phyloP scores from a whole-genome alignment of 2,888 invertebrate species.

The Pammene fasciana region DNA sequence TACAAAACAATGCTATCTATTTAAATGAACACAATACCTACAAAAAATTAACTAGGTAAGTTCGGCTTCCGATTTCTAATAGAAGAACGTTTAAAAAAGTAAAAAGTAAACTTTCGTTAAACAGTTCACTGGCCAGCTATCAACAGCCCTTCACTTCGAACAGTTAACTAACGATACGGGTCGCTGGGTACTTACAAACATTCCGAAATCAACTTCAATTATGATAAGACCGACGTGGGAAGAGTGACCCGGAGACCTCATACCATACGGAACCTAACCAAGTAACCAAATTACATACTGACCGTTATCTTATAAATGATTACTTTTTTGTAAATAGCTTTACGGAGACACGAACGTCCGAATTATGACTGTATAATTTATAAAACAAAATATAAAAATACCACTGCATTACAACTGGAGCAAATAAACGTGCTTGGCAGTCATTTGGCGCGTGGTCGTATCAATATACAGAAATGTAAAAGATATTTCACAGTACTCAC shows the following conservation, averaged over 20 bases:
- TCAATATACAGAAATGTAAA: constrained; percentile 32
- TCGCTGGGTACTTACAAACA: constrained; percentile 32
- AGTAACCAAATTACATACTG: constrained; percentile 36
- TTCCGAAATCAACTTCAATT: constrained; percentile 40
- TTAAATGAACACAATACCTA: constrained; percentile 3
- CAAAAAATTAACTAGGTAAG: constrained; percentile 1
- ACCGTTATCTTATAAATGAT: constrained; percentile 18
- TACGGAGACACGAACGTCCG: not conserved
- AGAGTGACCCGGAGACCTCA: constrained; percentile 27
- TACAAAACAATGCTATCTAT: not conserved
- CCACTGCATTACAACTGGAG: constrained; percentile 16
- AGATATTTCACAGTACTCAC: constrained; percentile 52
- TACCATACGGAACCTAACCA: constrained; percentile 12
- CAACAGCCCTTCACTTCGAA: constrained; percentile 32
- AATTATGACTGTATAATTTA: not conserved
- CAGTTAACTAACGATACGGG: constrained; percentile 40
- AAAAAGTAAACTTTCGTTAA: constrained; percentile 20
- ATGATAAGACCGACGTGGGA: constrained; percentile 38
- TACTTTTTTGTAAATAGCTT: not conserved
- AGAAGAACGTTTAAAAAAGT: constrained; percentile 8
- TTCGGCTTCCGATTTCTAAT: constrained; percentile 24
- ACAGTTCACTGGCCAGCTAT: constrained; percentile 27
- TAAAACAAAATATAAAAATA: constrained; percentile 1
- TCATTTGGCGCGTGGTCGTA: constrained; percentile 58
- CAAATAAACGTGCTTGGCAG: constrained; percentile 54